Evolutionary conservation across 1,140 invertebrate genomes (phyloP).

Genomic region (Euglossa dilemma): DNA sequence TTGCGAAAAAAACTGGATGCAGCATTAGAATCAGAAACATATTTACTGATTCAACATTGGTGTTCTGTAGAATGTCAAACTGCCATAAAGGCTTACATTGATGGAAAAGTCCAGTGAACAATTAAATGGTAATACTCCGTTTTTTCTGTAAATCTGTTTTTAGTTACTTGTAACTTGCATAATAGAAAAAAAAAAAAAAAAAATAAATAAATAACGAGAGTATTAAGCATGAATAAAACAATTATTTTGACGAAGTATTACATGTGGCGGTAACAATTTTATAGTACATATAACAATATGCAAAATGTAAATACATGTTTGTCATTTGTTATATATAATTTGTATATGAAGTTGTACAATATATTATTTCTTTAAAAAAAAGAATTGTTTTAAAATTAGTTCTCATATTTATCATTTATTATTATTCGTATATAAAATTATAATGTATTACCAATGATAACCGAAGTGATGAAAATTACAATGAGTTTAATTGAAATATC

Average conservation of each 20-base stretch:
- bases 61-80: constrained; percentile 85
- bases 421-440: neutral
- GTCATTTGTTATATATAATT: constrained; percentile 49
- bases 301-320: constrained; percentile 50
- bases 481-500: constrained; percentile 6
- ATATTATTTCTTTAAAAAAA: constrained; percentile 26
- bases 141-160: constrained; percentile 22
- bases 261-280: constrained; percentile 27
- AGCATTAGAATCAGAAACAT: constrained; percentile 84
- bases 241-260: constrained; percentile 27
- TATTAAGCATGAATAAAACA: constrained; percentile 10
- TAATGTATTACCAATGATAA: neutral
- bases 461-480: neutral
- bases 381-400: constrained; percentile 25
- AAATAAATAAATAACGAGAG: neutral
- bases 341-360: constrained; percentile 51
- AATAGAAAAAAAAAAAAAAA: neutral
- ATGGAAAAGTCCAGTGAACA: constrained; percentile 73
- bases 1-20: constrained; percentile 83
- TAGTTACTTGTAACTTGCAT: constrained; percentile 20
- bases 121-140: constrained; percentile 55
- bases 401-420: constrained; percentile 16
- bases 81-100: constrained; percentile 78
- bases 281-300: constrained; percentile 40
- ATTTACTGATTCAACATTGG: constrained; percentile 86